A percentile compares a stretch with the other conserved stretches of the same genome.
Conservation (phyloP, 2,113 vertebrate genomes). For the Noturus placidus region DNA sequence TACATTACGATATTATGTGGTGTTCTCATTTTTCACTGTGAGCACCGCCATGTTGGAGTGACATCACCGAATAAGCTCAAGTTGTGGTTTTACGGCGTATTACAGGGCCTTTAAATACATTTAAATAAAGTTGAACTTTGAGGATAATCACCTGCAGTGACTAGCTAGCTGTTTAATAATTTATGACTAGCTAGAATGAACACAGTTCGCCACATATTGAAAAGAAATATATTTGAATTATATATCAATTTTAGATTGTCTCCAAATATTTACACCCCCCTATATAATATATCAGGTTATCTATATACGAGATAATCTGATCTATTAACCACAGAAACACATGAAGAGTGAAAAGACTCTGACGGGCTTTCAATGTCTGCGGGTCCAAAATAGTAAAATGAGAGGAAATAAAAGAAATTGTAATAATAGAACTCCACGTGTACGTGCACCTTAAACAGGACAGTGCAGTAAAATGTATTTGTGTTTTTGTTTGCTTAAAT, state of each 20-base stretch:
- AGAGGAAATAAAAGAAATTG: neutral
- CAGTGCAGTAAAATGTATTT: neutral
- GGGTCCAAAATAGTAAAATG: neutral
- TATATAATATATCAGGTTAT: too few species aligned
- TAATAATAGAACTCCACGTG: neutral
- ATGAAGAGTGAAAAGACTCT: neutral
- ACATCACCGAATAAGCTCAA: neutral
- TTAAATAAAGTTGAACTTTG: neutral
- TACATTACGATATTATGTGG: too few species aligned
- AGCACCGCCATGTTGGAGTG: neutral
- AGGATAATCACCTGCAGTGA: neutral
- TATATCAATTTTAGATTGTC: too few species aligned
- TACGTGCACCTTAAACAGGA: neutral
- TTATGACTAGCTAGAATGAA: neutral
- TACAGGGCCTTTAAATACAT: neutral
- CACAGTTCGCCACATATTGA: neutral
- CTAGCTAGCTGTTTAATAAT: neutral
- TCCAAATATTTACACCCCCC: too few species aligned
- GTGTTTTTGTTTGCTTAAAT: neutral
- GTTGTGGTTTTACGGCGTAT: neutral
- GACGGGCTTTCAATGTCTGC: neutral
- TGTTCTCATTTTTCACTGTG: neutral
- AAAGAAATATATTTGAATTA: neutral
- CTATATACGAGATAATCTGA: too few species aligned
- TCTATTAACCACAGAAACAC: neutral